Conservation (phyloP, 2,888 invertebrate species). For the Morpho deidamia region DNA sequence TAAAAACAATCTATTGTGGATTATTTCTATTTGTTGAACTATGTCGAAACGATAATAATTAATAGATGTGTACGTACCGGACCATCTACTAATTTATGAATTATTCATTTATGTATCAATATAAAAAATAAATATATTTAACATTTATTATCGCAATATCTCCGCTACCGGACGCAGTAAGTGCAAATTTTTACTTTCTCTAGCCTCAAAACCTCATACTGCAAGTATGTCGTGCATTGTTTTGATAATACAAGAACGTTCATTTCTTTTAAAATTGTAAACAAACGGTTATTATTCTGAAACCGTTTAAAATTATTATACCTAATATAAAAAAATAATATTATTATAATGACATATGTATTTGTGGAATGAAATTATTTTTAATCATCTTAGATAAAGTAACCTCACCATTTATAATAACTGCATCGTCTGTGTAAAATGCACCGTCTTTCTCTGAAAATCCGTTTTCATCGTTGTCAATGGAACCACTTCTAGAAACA, state of each 20-base stretch:
- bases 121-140: too few species aligned
- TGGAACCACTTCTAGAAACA: conserved; percentile 49
- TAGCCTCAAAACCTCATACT: conserved; percentile 74
- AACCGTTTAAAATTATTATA: too few species aligned
- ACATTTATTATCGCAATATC: conserved; percentile 5
- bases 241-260: conserved; percentile 36
- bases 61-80: too few species aligned
- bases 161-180: conserved; percentile 47
- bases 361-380: too few species aligned
- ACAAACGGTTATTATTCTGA: too few species aligned
- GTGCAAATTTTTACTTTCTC: conserved; percentile 72
- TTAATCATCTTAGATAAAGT: background rate
- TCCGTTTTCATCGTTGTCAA: conserved; percentile 38
- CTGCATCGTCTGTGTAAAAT: conserved; percentile 67
- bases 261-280: background rate
- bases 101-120: too few species aligned
- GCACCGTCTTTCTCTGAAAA: conserved; percentile 61
- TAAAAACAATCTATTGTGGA: too few species aligned
- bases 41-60: too few species aligned
- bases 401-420: conserved; percentile 68
- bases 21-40: too few species aligned
- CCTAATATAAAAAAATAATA: too few species aligned
- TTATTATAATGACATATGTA: too few species aligned
- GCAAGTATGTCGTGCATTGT: conserved; percentile 56
- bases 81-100: too few species aligned